These are phyloP conservation scores for Drosophila sp. DNA, from an alignment of 1,140 invertebrate genomes.

Conservation along the genomic window DNA sequence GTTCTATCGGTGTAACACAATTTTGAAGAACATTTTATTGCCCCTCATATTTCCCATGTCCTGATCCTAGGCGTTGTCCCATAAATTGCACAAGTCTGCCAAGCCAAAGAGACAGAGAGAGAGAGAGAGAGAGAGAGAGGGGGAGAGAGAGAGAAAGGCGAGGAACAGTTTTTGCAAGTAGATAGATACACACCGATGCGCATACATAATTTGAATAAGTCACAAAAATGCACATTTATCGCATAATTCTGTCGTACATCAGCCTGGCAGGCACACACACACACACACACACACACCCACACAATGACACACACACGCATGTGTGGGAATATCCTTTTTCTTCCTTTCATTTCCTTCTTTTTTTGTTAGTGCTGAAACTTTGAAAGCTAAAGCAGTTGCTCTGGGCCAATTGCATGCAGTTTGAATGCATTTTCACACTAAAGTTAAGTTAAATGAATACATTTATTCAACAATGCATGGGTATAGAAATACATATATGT, in stretches of 20 bases:
- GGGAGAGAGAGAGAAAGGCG: too few relatives aligned
- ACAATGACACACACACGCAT: background rate
- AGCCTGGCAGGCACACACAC: constrained; percentile 29
- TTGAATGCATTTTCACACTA: background rate
- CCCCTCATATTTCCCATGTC: constrained; percentile 54
- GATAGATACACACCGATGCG: constrained; percentile 38
- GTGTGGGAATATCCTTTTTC: constrained; percentile 10
- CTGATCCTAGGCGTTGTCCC: constrained; percentile 48
- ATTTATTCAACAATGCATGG: constrained; percentile 1
- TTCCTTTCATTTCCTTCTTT: background rate
- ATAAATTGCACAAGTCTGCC: constrained; percentile 50
- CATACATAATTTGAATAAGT: constrained; percentile 63
- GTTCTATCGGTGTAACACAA: background rate
- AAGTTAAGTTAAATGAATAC: constrained; percentile 6
- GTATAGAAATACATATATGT: background rate
- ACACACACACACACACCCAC: background rate
- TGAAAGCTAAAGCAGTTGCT: background rate
- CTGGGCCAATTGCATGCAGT: background rate
- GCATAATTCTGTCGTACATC: constrained; percentile 66
- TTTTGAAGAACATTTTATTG: constrained; percentile 49
- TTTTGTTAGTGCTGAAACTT: background rate
- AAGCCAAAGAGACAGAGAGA: constrained; percentile 1
- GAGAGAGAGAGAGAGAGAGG: too few relatives aligned
- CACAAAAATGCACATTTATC: constrained; percentile 66
- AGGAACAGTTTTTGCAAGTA: background rate